Base-by-base conservation (phyloP, 92 coral and sea anemone genomes). In the Phymanthus crucifer region DNA sequence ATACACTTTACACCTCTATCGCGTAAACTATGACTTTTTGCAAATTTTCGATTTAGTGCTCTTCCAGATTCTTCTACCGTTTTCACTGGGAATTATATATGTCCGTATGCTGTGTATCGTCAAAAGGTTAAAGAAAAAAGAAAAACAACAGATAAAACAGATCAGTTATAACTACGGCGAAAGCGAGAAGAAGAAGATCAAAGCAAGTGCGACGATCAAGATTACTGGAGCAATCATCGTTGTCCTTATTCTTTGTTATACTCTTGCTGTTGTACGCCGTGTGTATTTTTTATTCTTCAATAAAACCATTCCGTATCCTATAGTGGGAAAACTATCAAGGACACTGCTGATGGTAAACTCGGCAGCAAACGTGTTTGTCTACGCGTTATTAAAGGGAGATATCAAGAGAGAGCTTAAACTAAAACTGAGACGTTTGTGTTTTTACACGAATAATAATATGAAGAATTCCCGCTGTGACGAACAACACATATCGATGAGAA, bases 111-210 rank as follows among this genome's bases (percentile, higher is more conserved):
- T 80, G 27, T 78, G 50, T 35, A 80, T 84, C 23, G 84, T 80
- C 1, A 29, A 11, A 65, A 82, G 13, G 57, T 27, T 45, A 82
- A 79, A 56, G 75, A 71, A 61, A 57, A 80, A 47, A 78, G 77
- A 35, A 78, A 81, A 7, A 46, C 71, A 56, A n/a, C 91, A 84
- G 40, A 72, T 78, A 16, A 47, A 67, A 38, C 91, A 88, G 52
- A 66, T 88, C 14, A 77, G 76, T 32, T 84, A 43, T 66, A 88
- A 88, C 69, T 82, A 82, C 72, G 71, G 86, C 18, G 35, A 74
- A 19, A 34, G 21, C 9, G 27, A 35, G 16, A 18, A 23, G 23
- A 72, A 38, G 40, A 14, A 19, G 6, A 19, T 32, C 0, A 73
- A 24, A 19, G 74, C 75, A 72, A 73, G 75, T 38, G 80, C 80